Evolutionary conservation across 2,113 vertebrate species (phyloP).

Genomic region (Coptodon rendalli): DNA sequence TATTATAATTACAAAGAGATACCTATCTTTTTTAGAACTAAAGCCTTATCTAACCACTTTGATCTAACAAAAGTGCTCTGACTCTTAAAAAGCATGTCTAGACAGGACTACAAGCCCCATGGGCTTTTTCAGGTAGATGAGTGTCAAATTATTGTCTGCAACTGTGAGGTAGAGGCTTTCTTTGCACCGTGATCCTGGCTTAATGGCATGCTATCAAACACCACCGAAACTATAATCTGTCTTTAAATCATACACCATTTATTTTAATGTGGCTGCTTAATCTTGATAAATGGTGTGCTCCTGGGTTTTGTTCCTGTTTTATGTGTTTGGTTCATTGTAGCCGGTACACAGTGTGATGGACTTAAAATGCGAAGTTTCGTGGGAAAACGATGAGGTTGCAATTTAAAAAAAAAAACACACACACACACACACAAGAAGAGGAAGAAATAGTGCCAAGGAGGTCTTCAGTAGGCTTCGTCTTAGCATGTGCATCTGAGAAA

Average conservation of each 20-base stretch:
- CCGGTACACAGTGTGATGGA: not conserved
- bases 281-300: not conserved
- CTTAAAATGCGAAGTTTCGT: not conserved
- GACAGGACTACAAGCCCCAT: conserved; percentile 40
- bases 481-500: not conserved
- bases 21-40: not conserved
- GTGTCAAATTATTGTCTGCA: conserved; percentile 46
- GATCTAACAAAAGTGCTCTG: conserved; percentile 40
- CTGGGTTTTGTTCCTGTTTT: not conserved
- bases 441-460: not conserved
- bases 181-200: conserved; percentile 10
- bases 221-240: not conserved
- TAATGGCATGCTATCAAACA: conserved; percentile 27
- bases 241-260: conserved; percentile 6
- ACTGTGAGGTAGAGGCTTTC: conserved; percentile 4
- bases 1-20: not conserved
- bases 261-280: not conserved
- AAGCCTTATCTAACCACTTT: conserved; percentile 25
- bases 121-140: conserved; percentile 20
- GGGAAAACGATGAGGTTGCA: not conserved
- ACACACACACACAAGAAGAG: not conserved
- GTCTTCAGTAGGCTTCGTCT: not conserved
- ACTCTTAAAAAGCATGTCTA: conserved; percentile 27
- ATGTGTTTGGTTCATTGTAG: not conserved
- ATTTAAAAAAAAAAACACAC: not conserved